Conservation (phyloP, 2,113 vertebrate species). For the Catagonus wagneri region DNA sequence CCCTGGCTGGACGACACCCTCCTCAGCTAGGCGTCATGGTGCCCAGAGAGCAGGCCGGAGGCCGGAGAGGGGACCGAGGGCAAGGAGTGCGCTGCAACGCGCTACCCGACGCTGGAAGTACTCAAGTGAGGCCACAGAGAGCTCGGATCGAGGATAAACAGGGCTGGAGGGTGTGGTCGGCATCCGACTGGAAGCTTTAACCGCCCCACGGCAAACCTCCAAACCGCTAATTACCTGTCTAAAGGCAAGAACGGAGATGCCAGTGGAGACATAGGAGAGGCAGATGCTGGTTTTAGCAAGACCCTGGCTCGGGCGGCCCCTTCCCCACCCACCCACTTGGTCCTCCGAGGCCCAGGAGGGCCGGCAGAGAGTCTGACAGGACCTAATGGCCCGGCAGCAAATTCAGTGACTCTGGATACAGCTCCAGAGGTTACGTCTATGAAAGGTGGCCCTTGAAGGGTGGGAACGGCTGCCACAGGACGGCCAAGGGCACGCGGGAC, state of each 20-base stretch:
- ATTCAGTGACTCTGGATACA: background rate
- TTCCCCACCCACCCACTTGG: background rate
- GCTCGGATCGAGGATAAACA: background rate
- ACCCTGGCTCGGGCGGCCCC: background rate
- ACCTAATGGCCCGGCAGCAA: background rate
- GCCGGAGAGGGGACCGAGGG: background rate
- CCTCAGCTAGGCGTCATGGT: background rate
- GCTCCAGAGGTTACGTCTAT: background rate
- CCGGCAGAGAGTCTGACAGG: background rate
- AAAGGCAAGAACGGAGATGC: background rate
- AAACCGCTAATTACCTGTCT: constrained; percentile 57
- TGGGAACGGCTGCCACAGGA: background rate
- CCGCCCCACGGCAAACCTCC: constrained; percentile 16
- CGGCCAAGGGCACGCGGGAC: accelerated
- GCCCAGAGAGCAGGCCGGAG: background rate
- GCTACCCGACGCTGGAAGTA: background rate
- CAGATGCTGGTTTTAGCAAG: constrained; percentile 59
- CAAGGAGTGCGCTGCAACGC: background rate
- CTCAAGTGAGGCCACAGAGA: background rate
- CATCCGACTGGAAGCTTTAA: background rate
- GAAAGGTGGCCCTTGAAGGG: background rate
- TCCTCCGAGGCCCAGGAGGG: background rate
- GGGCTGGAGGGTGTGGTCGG: background rate
- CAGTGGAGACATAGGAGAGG: background rate
- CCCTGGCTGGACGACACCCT: background rate